Evolutionary conservation across 1,140 invertebrate species (phyloP).

Genomic region (Drosophila trapezifrons): DNA sequence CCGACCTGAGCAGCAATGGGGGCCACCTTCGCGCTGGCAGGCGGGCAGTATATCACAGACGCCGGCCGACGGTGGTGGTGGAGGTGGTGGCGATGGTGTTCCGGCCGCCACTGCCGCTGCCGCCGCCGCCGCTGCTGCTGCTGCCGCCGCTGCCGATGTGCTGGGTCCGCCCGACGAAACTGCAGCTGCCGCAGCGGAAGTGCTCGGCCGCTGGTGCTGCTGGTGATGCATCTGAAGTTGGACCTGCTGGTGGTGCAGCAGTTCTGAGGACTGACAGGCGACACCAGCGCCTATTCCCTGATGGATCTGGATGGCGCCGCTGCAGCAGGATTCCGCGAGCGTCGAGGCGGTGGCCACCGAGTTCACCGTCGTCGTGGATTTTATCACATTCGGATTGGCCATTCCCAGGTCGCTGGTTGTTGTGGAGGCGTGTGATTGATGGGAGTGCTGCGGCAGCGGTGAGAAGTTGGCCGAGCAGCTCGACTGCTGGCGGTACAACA

Average conservation of each 20-base stretch:
- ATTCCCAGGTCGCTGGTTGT: slow-evolving; percentile 78
- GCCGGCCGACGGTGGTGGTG: slow-evolving; percentile 53
- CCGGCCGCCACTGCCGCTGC: slow-evolving; percentile 37
- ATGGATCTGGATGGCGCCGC: slow-evolving; percentile 77
- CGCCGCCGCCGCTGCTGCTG: slow-evolving; percentile 33
- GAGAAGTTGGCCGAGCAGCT: slow-evolving; percentile 82
- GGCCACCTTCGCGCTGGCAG: slow-evolving; percentile 77
- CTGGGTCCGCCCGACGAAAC: slow-evolving; percentile 50
- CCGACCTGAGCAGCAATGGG: slow-evolving; percentile 73
- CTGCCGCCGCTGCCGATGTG: slow-evolving; percentile 44
- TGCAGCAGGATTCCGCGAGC: slow-evolving; percentile 80
- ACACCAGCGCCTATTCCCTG: slow-evolving; percentile 76
- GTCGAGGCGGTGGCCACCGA: slow-evolving; percentile 82
- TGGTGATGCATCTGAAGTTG: slow-evolving; percentile 47
- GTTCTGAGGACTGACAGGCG: slow-evolving; percentile 74
- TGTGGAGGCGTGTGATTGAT: slow-evolving; percentile 81
- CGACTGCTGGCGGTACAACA: slow-evolving; percentile 79
- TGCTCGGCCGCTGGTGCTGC: slow-evolving; percentile 40
- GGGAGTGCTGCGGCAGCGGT: slow-evolving; percentile 75
- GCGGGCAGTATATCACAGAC: slow-evolving; percentile 76
- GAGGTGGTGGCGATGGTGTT: slow-evolving; percentile 44
- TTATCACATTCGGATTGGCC: slow-evolving; percentile 84
- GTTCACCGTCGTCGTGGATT: slow-evolving; percentile 81
- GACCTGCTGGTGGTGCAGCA: slow-evolving; percentile 53
- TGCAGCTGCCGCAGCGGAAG: slow-evolving; percentile 45